phyloP scores from a whole-genome alignment of 2,888 invertebrate genomes.

The Heliconius aoede region DNA sequence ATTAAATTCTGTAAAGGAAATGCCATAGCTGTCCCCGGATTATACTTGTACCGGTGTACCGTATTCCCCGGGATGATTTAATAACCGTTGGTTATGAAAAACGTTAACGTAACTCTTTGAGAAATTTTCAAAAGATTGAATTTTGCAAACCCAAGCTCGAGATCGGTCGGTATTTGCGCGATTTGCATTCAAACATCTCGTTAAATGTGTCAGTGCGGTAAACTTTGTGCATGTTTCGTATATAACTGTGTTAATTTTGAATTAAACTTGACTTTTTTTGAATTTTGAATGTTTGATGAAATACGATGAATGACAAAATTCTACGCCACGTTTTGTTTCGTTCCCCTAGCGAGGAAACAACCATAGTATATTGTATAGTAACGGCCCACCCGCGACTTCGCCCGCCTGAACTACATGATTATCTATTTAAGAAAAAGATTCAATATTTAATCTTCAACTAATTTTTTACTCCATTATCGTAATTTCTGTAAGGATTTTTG shows the following conservation, averaged over 20 bases:
- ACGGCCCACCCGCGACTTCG: too few species aligned
- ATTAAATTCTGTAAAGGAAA: slow-evolving; percentile 42
- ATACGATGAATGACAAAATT: too few species aligned
- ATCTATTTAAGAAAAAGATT: too few species aligned
- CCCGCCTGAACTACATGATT: too few species aligned
- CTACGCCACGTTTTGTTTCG: too few species aligned
- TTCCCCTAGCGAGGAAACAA: too few species aligned
- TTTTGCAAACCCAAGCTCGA: slow-evolving; percentile 12
- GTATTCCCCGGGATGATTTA: slow-evolving; percentile 29
- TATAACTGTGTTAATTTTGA: not conserved
- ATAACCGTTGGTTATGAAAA: slow-evolving; percentile 36
- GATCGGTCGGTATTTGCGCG: not conserved
- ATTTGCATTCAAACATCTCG: not conserved
- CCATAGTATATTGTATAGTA: too few species aligned
- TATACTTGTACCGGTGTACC: slow-evolving; percentile 14
- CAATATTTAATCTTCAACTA: too few species aligned
- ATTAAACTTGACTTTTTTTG: too few species aligned
- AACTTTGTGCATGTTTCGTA: not conserved
- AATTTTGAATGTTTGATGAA: too few species aligned
- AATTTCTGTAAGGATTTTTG: too few species aligned
- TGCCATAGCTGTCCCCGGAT: slow-evolving; percentile 32
- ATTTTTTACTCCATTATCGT: too few species aligned
- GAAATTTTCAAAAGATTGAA: slow-evolving; percentile 11
- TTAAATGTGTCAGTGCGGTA: not conserved
- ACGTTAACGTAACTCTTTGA: slow-evolving; percentile 23